phyloP scores from a whole-genome alignment of 2,797 vertebrate genomes.

The Protosalanx chinensis region DNA sequence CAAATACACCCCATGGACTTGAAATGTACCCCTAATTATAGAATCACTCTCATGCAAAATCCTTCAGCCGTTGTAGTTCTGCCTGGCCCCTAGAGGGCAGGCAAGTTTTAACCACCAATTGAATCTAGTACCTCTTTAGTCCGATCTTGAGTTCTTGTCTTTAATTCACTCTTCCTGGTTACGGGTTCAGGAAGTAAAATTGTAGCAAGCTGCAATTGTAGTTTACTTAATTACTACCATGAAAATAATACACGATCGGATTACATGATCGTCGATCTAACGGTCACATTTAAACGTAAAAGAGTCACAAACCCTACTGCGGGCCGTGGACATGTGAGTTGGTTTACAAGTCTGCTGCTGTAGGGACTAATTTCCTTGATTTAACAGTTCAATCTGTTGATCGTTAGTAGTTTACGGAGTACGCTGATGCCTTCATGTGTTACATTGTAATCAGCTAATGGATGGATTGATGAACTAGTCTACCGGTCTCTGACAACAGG shows the following conservation, averaged over 20 bases:
- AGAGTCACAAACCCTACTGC: not conserved
- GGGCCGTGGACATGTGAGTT: not conserved
- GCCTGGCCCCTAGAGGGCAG: constrained; percentile 50
- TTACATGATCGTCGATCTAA: not conserved
- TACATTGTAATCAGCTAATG: too few species aligned
- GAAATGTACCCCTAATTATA: too few species aligned
- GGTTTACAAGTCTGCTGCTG: too few species aligned
- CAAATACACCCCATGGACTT: too few species aligned
- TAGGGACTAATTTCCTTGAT: too few species aligned
- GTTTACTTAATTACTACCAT: not conserved
- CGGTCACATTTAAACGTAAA: not conserved
- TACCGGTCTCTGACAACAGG: not conserved
- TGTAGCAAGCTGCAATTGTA: not conserved
- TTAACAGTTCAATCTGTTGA: too few species aligned
- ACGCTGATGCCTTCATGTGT: not conserved
- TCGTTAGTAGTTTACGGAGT: too few species aligned
- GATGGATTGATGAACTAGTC: not conserved
- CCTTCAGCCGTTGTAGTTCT: not conserved
- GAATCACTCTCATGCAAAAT: too few species aligned
- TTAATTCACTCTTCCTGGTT: constrained; percentile 67
- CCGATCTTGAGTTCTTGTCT: constrained; percentile 30
- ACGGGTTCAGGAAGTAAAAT: constrained; percentile 36
- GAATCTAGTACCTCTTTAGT: constrained; percentile 31
- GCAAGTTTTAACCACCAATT: not conserved
- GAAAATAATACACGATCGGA: not conserved